Conservation (phyloP, 1,140 invertebrate genomes). For the Drosophila eugracilis region DNA sequence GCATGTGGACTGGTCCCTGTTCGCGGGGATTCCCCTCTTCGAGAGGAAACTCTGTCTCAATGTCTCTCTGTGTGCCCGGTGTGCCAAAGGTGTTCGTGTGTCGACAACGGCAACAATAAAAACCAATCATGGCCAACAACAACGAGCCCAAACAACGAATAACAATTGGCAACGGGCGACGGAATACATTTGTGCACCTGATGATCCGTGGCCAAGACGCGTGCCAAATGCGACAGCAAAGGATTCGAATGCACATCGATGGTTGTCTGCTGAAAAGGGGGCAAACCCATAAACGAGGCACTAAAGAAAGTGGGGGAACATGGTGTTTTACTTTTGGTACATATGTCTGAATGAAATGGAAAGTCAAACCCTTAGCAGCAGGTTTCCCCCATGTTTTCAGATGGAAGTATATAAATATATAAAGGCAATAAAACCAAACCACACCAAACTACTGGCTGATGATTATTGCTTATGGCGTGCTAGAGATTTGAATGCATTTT, state of each 20-base stretch:
- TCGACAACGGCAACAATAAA: conserved; percentile 57
- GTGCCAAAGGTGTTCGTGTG: conserved; percentile 51
- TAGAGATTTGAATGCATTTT: conserved; percentile 5
- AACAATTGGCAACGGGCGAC: conserved; percentile 25
- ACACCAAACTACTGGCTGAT: conserved; percentile 22
- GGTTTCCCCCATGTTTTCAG: background rate
- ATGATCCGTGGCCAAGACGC: conserved; percentile 66
- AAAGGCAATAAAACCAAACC: background rate
- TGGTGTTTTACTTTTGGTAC: background rate
- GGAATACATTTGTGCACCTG: conserved; percentile 62
- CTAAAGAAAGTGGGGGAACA: conserved; percentile 5
- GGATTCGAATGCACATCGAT: conserved; percentile 44
- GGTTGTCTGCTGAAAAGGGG: background rate
- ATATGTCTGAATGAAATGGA: conserved; percentile 49
- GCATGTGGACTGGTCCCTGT: conserved; percentile 14
- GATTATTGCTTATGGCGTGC: conserved; percentile 27
- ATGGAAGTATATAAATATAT: too few relatives aligned
- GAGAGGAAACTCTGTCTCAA: conserved; percentile 8
- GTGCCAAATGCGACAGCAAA: conserved; percentile 75
- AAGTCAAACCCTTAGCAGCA: conserved; percentile 19
- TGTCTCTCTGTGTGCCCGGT: conserved; percentile 16
- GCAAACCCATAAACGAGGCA: conserved; percentile 12
- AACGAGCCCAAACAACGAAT: conserved; percentile 11
- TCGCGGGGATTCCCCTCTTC: background rate
- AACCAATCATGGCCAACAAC: conserved; percentile 48